Base-by-base conservation (phyloP, 2,113 vertebrate species). In the Atherinomorus stipes region DNA sequence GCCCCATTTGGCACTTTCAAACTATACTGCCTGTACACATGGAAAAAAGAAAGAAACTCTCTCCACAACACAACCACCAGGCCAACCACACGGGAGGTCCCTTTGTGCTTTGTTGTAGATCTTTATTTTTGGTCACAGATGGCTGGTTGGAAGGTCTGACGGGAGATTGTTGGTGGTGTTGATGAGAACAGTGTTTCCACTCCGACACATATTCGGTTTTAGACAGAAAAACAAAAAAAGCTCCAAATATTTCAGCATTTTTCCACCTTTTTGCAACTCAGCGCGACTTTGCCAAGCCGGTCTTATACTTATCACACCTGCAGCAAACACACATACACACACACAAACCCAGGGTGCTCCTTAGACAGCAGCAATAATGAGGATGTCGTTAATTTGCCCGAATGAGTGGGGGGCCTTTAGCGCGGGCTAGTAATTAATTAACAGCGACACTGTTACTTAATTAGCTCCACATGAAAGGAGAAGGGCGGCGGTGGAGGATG, bases 391-490 rank as follows among this genome's bases (percentile, higher is more conserved):
- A 86, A 90, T 92, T 89, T 74, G 74, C 79, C 80, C 68, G 85
- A 91, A 89, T 25, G 73, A 88, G 87, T 61, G 2, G 74, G 78
- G 81, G 87, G 80, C 78, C 81, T 86, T 90, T 79, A 84, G 74
- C 31, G 23, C 31, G 13, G 70, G 76, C 64, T 61, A 66, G 80
- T 81, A 83, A 93, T 91, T 89, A 84, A 91, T 92, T 92, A 92
- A 86, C 75, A 68, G 81, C 73, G 85, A 86, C 87, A 82, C 80
- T 69, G 85, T 87, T 84, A 87, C 83, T 93, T 92, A 90, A 91
- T 93, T 92, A 93, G 89, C 87, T 56, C 75, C 85, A 81, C 85
- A 83, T 89, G 87, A 85, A 88, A 86, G 73, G 79, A 83, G 84
- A 73, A 68, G 72, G 71, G 65, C 51, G 67, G 64, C 11, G 76